Conservation (phyloP, 2,888 invertebrate species). For the Cryptophagus acutangulus region DNA sequence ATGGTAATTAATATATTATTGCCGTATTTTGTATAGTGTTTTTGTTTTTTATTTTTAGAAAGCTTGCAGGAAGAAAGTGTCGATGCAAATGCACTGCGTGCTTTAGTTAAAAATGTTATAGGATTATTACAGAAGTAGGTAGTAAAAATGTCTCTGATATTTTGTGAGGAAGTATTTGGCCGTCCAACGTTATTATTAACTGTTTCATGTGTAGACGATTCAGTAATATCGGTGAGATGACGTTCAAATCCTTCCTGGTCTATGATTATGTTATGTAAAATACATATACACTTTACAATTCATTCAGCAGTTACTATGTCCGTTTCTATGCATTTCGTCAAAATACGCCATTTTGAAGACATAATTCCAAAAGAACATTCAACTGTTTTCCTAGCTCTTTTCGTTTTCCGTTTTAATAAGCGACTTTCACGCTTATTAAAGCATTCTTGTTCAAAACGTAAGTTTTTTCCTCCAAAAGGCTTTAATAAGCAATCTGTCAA, state of each 20-base stretch:
- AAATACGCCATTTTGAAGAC: slow-evolving; percentile 22
- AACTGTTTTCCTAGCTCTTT: slow-evolving; percentile 16
- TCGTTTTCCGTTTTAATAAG: too few relatives aligned
- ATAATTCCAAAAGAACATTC: slow-evolving; percentile 24
- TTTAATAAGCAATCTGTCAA: neutral
- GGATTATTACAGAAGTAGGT: slow-evolving; percentile 5
- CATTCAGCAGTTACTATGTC: slow-evolving; percentile 9
- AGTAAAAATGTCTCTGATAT: slow-evolving; percentile 12
- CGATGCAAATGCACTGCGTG: too few relatives aligned
- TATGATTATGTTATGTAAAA: slow-evolving; percentile 14
- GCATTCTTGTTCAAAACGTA: slow-evolving; percentile 7
- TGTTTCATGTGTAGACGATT: neutral
- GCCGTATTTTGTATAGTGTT: too few relatives aligned
- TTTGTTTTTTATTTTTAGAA: too few relatives aligned
- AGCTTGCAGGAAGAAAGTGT: too few relatives aligned
- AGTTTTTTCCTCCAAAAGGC: slow-evolving; percentile 5
- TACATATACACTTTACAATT: slow-evolving; percentile 15
- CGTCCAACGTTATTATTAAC: neutral
- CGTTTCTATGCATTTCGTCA: slow-evolving; percentile 22
- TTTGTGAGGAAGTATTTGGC: neutral
- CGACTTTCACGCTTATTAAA: slow-evolving; percentile 19
- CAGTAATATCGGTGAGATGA: too few relatives aligned
- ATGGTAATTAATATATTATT: too few relatives aligned
- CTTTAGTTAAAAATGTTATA: too few relatives aligned
- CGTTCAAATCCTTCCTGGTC: slow-evolving; percentile 14